Base-by-base conservation (phyloP, 2,888 invertebrate species). In the Platerodrilus igneus region DNA sequence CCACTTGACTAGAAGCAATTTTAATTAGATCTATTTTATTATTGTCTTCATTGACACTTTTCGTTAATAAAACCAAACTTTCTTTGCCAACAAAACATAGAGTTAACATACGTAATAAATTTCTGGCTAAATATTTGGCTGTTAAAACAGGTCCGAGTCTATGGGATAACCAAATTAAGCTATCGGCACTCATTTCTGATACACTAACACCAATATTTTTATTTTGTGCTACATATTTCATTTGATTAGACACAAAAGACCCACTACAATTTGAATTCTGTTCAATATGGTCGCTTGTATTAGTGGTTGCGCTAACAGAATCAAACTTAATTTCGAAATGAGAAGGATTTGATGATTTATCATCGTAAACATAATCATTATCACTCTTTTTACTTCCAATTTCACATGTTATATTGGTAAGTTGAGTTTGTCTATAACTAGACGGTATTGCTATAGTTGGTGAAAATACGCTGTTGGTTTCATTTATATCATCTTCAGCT, bases 91-190 rank as follows among this genome's bases (percentile, higher is more conserved):
- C 82, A 63, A 94, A 97, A 67, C 96, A 97, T 2, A 96, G 69
- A 0, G 93, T 89, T 34, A 97, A 70, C 89, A 97, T 94, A 59
- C 94, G 81, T 7, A 97, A 72, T 48, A 99, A 73, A 72, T 95
- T 95, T 42, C 90, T 77, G 0, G 94, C 88, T 16, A 97, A 74
- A 70, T 90, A 86, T 52, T 89, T 81, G 22, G 95, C 91, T 0
- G 93, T 92, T 14, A 97, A 73, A 28, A 96, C 90, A 0, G 97
- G 96, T 0, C 97, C 97, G 10, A 97, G 70, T 47, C 94, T 79
- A 69, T 94, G 90, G 0, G 93, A 84, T 41, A 97, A 62, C 95
- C 96, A 96, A 44, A 91, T 81, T 1, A 92, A 70, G 57, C 89
- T 90, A 58, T 90, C 91, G 0, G 83, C 79, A 58, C 88, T 86